Percentiles rank a stretch among this genome's conserved stretches.
Conservation (phyloP, 2,113 vertebrate species). For the Oryzias celebensis region DNA sequence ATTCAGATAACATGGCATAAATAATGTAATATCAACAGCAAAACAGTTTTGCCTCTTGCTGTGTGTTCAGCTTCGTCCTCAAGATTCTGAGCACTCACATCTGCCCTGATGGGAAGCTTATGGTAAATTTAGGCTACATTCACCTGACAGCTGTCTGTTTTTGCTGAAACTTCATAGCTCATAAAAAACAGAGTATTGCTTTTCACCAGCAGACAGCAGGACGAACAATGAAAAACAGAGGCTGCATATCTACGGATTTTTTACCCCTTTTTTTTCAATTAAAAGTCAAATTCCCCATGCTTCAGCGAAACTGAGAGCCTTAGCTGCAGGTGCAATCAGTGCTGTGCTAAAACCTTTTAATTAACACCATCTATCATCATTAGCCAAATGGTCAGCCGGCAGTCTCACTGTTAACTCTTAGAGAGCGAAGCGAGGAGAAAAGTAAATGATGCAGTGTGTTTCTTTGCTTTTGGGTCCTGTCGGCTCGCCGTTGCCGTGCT, state of each 20-base stretch:
- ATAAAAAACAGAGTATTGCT: conserved; percentile 47
- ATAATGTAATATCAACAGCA: neutral
- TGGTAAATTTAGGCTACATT: conserved; percentile 17
- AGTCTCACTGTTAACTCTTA: conserved; percentile 71
- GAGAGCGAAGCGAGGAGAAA: conserved; percentile 56
- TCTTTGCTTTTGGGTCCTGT: conserved; percentile 28
- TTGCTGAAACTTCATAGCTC: conserved; percentile 1
- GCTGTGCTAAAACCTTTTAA: conserved; percentile 77
- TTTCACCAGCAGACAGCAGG: conserved; percentile 21
- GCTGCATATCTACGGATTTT: conserved; percentile 30
- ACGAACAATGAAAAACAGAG: conserved; percentile 13
- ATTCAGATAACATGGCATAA: neutral
- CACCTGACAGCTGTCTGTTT: conserved; percentile 3
- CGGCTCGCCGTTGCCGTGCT: conserved; percentile 34
- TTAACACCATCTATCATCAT: conserved; percentile 82
- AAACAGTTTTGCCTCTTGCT: neutral
- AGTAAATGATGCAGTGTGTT: conserved; percentile 55
- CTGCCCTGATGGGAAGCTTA: neutral
- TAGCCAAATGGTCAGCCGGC: conserved; percentile 74
- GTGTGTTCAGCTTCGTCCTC: neutral
- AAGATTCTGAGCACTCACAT: neutral
- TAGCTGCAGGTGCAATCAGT: conserved; percentile 75
- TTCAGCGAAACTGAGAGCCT: conserved; percentile 41
- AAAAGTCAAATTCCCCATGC: conserved; percentile 31
- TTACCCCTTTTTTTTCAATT: neutral